Evolutionary conservation across 1,140 invertebrate genomes (phyloP), one percentile per base, ranked within the genome.

Genomic region (Trinorchestia longiramus): DNA sequence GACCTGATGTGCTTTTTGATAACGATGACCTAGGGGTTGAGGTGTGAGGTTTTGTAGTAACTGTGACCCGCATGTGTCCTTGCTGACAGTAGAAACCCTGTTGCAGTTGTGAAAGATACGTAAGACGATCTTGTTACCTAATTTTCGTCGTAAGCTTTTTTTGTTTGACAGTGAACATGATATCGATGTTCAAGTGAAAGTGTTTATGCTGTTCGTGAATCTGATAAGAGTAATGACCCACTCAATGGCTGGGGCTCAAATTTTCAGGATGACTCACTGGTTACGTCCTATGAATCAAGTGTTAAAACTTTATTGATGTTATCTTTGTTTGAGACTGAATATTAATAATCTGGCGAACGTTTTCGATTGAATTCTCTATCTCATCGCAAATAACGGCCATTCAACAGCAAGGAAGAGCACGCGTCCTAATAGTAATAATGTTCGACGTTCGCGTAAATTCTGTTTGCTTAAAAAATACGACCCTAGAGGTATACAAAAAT

Each of bases 1-100:
- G 92, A 94, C 92, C 92, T 40, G 43, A 94, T 45, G 92, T 94
- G 43, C 92, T 94, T 47, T 94, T 94, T 43, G 44, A 94, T 43
- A 94, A 43, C n/a, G 92, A 94, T 47, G 92, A 94, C 40, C 44
- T 94, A 40, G 92, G 92, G 43, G 92, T 94, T 4, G 92, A 94
- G 36, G 92, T 94, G n/a, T 90, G 43, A 90, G 47, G 47, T 53
- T 53, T 53, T 53, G 47, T 53, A 53, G 62, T 19, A 19, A 53
- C 47, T 19, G 47, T 6, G 47, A 53, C 47, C 8, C 47, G 28
- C 62, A 19, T 77, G 62, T 77, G 62, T 77, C 62, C 62, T 23
- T 28, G 11, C 62, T 77, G 6, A 53, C 19, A 77, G 11, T 77
- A 36, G 62, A 53, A 6, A 53, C 47, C 6, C 6, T 53, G 47